Conservation (phyloP, 2,888 invertebrate species). For the Ischnus inquisitorius region DNA sequence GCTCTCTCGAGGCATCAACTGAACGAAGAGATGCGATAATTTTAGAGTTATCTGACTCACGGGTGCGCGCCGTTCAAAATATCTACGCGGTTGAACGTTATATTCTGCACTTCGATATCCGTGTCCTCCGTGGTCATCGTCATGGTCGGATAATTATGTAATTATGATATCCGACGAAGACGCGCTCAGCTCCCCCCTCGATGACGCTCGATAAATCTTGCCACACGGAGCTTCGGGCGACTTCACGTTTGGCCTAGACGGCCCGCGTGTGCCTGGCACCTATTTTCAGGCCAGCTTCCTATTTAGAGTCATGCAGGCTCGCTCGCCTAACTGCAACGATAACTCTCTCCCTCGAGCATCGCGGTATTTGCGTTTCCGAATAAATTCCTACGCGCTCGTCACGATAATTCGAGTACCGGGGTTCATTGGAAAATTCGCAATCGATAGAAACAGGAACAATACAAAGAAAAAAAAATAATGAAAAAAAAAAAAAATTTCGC, state of each 20-base stretch:
- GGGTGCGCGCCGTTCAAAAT: neutral
- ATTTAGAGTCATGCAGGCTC: slow-evolving; percentile 58
- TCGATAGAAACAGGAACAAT: neutral
- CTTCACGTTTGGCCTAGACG: slow-evolving; percentile 41
- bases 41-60: neutral
- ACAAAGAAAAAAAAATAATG: neutral
- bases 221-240: slow-evolving; percentile 40
- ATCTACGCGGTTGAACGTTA: neutral
- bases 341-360: slow-evolving; percentile 31
- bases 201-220: slow-evolving; percentile 27
- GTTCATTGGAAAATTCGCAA: neutral
- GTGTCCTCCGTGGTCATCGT: neutral
- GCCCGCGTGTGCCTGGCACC: slow-evolving; percentile 71
- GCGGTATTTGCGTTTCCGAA: neutral
- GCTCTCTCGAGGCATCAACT: neutral
- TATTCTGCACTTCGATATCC: too few relatives aligned
- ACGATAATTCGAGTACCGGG: neutral
- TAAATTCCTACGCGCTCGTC: neutral
- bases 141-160: neutral
- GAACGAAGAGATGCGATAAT: slow-evolving; percentile 20
- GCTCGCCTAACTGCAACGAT: slow-evolving; percentile 41
- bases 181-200: neutral
- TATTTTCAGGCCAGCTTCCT: slow-evolving; percentile 73
- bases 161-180: neutral
- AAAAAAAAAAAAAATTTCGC: too few relatives aligned